A percentile compares a stretch with the other conserved stretches of the same genome.
phyloP scores from a whole-genome alignment of 2,797 vertebrate species.

The Microchirus variegatus region DNA sequence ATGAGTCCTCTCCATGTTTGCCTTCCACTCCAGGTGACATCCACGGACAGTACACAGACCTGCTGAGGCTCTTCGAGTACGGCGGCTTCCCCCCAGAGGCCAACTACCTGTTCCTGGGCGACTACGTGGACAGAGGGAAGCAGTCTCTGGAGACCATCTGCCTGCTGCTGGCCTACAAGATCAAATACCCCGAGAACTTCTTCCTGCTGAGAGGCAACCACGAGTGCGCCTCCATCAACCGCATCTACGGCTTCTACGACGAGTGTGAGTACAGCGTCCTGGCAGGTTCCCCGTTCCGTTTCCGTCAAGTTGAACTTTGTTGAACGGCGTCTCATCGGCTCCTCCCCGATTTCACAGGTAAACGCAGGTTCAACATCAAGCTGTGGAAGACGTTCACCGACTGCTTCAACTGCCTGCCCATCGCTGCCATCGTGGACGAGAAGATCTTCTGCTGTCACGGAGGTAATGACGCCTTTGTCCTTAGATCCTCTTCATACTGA shows the following conservation, averaged over 20 bases:
- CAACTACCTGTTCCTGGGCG: slow-evolving; percentile 95
- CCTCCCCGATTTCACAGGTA: slow-evolving; percentile 77
- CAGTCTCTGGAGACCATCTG: slow-evolving; percentile 98
- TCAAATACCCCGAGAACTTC: slow-evolving; percentile 99
- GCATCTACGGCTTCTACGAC: slow-evolving; percentile 97
- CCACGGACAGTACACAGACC: slow-evolving; percentile 96
- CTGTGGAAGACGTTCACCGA: slow-evolving; percentile 97
- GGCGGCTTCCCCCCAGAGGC: slow-evolving; percentile 96
- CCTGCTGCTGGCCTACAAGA: slow-evolving; percentile 96
- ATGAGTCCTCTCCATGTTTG: not conserved
- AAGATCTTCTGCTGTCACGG: slow-evolving; percentile 98
- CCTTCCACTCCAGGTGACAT: slow-evolving; percentile 87
- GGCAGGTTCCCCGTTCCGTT: too few species aligned
- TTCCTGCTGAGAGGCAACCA: slow-evolving; percentile 96
- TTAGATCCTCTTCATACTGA: too few species aligned
- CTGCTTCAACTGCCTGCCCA: slow-evolving; percentile 97
- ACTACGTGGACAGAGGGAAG: slow-evolving; percentile 97
- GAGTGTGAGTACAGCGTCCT: slow-evolving; percentile 88
- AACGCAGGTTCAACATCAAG: slow-evolving; percentile 96
- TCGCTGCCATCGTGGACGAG: slow-evolving; percentile 95
- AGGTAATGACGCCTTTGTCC: too few species aligned
- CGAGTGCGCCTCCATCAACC: slow-evolving; percentile 97
- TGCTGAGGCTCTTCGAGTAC: slow-evolving; percentile 93
- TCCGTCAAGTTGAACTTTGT: too few species aligned
- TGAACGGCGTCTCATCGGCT: not conserved